A percentile compares a stretch with the other conserved stretches of the same genome.
Evolutionary conservation across 2,888 invertebrate genomes (phyloP).

Genomic region (Ectropis crepuscularia): DNA sequence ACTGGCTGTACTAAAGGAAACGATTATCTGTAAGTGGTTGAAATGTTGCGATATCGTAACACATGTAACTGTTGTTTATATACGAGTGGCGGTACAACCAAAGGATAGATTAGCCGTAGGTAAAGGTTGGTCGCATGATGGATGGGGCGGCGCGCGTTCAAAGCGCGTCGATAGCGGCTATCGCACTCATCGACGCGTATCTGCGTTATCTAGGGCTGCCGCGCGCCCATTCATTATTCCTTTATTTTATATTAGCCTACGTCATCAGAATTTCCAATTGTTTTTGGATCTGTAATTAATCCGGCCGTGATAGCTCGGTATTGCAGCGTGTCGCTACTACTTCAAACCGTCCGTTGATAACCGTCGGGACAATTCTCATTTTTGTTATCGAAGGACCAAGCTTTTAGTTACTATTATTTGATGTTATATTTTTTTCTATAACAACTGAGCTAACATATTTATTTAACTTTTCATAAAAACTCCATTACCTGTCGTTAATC

Average conservation of each 20-base stretch:
- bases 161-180: slow-evolving; percentile 76
- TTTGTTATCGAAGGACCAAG: background rate
- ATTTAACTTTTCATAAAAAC: too few species aligned
- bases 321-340: slow-evolving; percentile 2
- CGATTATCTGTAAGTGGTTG: slow-evolving; percentile 77
- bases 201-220: slow-evolving; percentile 59
- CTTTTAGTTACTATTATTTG: background rate
- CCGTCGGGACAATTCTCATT: background rate
- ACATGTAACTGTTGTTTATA: slow-evolving; percentile 78
- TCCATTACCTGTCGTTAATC: too few species aligned
- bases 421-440: background rate
- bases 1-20: slow-evolving; percentile 68
- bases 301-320: slow-evolving; percentile 9
- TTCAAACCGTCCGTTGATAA: slow-evolving; percentile 13
- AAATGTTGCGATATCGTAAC: slow-evolving; percentile 74
- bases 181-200: slow-evolving; percentile 67
- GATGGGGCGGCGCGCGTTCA: slow-evolving; percentile 80
- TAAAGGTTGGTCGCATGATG: slow-evolving; percentile 67
- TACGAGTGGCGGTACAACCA: slow-evolving; percentile 70
- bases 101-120: slow-evolving; percentile 69
- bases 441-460: too few species aligned
- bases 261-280: slow-evolving; percentile 12
- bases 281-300: slow-evolving; percentile 23
- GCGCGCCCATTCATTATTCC: slow-evolving; percentile 4
- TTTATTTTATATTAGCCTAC: background rate